Evolutionary conservation across 2,888 invertebrate species (phyloP).

Genomic region (Nomada ferruginata): DNA sequence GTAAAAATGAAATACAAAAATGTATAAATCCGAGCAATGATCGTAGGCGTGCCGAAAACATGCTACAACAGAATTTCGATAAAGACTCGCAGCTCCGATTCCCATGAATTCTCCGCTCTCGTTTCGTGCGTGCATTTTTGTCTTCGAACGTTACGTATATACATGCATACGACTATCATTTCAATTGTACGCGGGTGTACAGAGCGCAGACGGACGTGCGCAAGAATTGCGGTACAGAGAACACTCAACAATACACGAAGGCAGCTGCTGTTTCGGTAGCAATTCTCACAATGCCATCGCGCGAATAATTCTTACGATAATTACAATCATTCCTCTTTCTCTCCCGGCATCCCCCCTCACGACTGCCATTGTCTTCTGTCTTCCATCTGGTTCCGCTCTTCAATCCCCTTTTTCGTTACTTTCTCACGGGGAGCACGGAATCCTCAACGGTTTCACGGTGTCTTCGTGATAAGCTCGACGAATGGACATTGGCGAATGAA

Average conservation of each 20-base stretch:
- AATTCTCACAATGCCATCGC: conserved; percentile 67
- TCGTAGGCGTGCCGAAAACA: no score
- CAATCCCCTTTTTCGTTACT: conserved; percentile 26
- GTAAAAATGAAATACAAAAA: no score
- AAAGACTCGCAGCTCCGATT: background rate
- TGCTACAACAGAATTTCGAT: background rate
- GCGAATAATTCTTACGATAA: conserved; percentile 69
- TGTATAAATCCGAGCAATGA: no score
- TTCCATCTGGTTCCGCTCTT: conserved; percentile 44
- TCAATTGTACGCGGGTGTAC: background rate
- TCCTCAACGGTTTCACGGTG: background rate
- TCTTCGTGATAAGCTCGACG: background rate
- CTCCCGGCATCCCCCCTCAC: conserved; percentile 10
- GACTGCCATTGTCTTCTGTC: conserved; percentile 25
- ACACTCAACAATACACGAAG: conserved; percentile 51
- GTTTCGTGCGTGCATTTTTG: conserved; percentile 3
- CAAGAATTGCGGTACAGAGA: conserved; percentile 52
- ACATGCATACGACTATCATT: background rate
- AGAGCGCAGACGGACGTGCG: background rate
- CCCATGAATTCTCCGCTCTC: background rate
- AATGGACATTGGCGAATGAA: background rate
- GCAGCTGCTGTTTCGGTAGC: conserved; percentile 68
- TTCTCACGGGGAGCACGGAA: conserved; percentile 28
- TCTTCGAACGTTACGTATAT: background rate
- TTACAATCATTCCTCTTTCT: conserved; percentile 48